Percentiles rank a stretch among this genome's conserved stretches.
Evolutionary conservation across 2,888 invertebrate genomes (phyloP).

Genomic region (Epirrhoe tristata): DNA sequence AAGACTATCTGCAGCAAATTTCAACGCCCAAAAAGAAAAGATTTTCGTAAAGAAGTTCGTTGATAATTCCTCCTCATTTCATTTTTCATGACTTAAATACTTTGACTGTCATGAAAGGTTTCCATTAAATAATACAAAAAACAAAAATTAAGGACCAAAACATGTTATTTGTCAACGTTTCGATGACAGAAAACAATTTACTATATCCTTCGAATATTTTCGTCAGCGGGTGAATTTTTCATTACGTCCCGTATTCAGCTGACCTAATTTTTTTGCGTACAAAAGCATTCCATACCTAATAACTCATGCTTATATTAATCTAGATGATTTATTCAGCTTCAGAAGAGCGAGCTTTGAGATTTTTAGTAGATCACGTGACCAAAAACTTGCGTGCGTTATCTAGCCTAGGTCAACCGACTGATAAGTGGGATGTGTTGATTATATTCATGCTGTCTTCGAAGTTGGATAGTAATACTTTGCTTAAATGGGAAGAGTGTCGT

Average conservation of each 20-base stretch:
- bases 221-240: constrained; percentile 37
- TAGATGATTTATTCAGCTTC: neutral
- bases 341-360: no score
- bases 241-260: neutral
- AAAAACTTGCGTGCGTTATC: no score
- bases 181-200: constrained; percentile 71
- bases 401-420: no score
- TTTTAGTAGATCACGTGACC: no score
- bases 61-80: no score
- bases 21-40: no score
- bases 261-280: neutral
- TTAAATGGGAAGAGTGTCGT: no score
- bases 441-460: no score
- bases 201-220: constrained; percentile 60
- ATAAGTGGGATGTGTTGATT: no score
- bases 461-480: no score
- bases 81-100: neutral
- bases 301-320: neutral
- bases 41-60: no score
- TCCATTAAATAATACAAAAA: neutral
- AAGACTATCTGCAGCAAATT: no score
- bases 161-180: constrained; percentile 80
- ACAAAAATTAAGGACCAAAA: constrained; percentile 51
- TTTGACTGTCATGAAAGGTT: neutral
- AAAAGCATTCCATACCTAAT: neutral